phyloP scores from a whole-genome alignment of 2,888 invertebrate species.

The Eristalis tenax region DNA sequence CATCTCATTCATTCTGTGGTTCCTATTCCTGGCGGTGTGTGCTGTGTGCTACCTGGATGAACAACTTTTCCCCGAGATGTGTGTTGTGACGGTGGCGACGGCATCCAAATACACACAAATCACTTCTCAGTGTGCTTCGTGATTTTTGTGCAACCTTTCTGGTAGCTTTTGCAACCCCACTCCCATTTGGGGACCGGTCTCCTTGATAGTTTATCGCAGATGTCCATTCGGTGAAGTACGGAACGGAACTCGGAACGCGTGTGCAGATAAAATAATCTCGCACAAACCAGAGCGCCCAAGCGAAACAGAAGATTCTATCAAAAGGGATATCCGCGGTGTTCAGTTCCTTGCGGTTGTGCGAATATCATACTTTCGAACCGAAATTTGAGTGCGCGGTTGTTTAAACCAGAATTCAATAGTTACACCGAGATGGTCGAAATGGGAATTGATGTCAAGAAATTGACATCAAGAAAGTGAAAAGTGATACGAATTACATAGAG shows the following conservation, averaged over 20 bases:
- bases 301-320: constrained; percentile 55
- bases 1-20: constrained; percentile 65
- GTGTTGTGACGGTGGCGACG: constrained; percentile 59
- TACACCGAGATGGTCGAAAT: constrained; percentile 36
- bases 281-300: constrained; percentile 69
- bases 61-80: constrained; percentile 67
- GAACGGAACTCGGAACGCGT: constrained; percentile 78
- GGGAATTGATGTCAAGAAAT: constrained; percentile 57
- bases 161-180: constrained; percentile 74
- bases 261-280: constrained; percentile 73
- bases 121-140: constrained; percentile 67
- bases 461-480: constrained; percentile 37
- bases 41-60: constrained; percentile 64
- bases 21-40: constrained; percentile 74
- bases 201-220: constrained; percentile 82
- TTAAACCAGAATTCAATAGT: constrained; percentile 22
- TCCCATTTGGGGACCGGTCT: constrained; percentile 70
- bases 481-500: constrained; percentile 25
- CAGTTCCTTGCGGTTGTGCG: constrained; percentile 20
- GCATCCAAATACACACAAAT: constrained; percentile 71
- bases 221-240: constrained; percentile 82
- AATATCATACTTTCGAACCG: neutral
- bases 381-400: constrained; percentile 8
- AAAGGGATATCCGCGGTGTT: constrained; percentile 50
- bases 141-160: constrained; percentile 77